These are phyloP conservation scores for Chrysolina americana DNA, from an alignment of 2,888 invertebrate species.

Conservation along the genomic window DNA sequence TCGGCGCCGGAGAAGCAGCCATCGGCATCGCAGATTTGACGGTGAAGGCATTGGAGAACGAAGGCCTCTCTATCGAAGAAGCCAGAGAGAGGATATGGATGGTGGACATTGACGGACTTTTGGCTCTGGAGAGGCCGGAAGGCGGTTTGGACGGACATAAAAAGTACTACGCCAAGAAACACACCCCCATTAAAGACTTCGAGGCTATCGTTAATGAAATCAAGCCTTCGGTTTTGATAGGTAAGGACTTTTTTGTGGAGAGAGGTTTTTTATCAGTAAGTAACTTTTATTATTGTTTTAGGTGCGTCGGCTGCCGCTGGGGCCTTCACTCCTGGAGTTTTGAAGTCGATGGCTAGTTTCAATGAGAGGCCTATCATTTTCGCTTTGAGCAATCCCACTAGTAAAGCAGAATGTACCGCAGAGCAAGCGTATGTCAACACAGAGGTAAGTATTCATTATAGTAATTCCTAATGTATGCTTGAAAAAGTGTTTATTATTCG, in stretches of 20 bases:
- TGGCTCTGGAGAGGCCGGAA: slow-evolving; percentile 79
- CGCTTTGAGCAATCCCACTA: slow-evolving; percentile 98
- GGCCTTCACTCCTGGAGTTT: slow-evolving; percentile 90
- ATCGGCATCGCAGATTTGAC: slow-evolving; percentile 81
- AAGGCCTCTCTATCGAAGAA: slow-evolving; percentile 73
- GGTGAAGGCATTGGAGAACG: slow-evolving; percentile 81
- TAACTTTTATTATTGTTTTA: slow-evolving; percentile 55
- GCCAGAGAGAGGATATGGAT: slow-evolving; percentile 94
- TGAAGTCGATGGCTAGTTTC: slow-evolving; percentile 88
- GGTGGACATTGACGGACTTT: slow-evolving; percentile 93
- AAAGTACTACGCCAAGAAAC: slow-evolving; percentile 82
- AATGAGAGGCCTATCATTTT: slow-evolving; percentile 95
- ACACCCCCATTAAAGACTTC: slow-evolving; percentile 84
- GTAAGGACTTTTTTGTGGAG: slow-evolving; percentile 71
- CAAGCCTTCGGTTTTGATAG: slow-evolving; percentile 91
- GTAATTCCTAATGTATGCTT: not conserved
- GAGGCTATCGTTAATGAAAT: slow-evolving; percentile 85
- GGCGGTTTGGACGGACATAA: slow-evolving; percentile 82
- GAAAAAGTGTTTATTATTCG: no score
- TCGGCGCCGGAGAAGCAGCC: slow-evolving; percentile 79
- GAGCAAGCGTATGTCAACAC: slow-evolving; percentile 94
- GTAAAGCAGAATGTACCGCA: slow-evolving; percentile 98
- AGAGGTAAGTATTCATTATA: slow-evolving; percentile 74
- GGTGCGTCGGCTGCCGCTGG: slow-evolving; percentile 95
- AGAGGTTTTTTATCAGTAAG: not conserved